Evolutionary conservation across 1,140 invertebrate species (phyloP), one percentile per base, ranked within the genome.

Genomic region (Eueides isabella): DNA sequence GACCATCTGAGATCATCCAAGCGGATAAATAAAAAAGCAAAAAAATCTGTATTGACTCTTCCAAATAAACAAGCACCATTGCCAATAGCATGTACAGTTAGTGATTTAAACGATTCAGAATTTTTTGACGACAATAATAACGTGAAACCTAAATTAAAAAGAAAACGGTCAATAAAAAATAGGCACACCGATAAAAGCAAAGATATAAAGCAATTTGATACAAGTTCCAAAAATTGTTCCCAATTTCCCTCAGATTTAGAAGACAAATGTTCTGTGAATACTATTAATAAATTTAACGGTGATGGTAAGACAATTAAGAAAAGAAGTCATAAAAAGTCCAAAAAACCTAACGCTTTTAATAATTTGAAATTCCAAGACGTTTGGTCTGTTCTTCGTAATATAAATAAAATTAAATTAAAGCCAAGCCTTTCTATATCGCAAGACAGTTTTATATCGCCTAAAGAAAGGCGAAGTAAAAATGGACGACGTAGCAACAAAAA

Each of bases 41-140:
- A 90, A 68, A 88, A 89, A 74, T 90, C 87, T 5, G 86, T 91
- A 12, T 76, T 90, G 23, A 88, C 88, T 3, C 78, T 92, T 48
- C 88, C 89, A 0, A 91, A 88, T 71, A 71, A 86, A 31, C 79
- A 79, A 11, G 63, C 75, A 28, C 77, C 73, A n/a, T 66, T 78
- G 23, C 84, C 83, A 61, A 83, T 87, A 75, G 73, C 67, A 26
- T 89, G 85, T 69, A 90, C 88, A 48, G 88, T 87, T 5, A 91
- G 90, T 68, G 89, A 92, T 65, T 87, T 91, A 82, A 92, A 88
- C 35, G 89, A 92, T 67, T 86, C 84, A 1, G 88, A 91, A 77
- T 87, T 87, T 75, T 83, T 68, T 41, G 81, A 80, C 33, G 74
- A 67, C 14, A 78, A 83, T 48, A 72, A 75, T 48, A 69, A 67